Evolutionary conservation across 2,113 vertebrate genomes (phyloP).

Genomic region (Parus major): DNA sequence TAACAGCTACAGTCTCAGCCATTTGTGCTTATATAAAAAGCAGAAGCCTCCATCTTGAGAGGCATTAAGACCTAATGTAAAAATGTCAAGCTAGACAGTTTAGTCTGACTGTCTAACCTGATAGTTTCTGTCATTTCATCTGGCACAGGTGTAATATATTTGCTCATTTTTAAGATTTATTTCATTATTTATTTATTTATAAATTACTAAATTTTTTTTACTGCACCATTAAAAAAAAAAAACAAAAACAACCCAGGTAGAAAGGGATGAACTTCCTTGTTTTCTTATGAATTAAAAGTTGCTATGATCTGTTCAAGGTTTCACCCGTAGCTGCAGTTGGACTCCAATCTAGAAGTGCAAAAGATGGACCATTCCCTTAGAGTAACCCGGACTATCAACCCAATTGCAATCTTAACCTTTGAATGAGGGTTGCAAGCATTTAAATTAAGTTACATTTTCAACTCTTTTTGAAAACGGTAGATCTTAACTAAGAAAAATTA

Average conservation of each 20-base stretch:
- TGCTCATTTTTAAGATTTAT: too few relatives aligned
- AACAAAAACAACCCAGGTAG: rapidly evolving
- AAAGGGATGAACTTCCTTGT: not conserved
- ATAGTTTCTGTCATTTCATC: not conserved
- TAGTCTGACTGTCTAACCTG: not conserved
- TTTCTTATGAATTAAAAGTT: not conserved
- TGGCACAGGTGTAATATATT: not conserved
- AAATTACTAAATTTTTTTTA: not conserved
- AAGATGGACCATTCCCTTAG: not conserved
- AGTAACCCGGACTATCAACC: not conserved
- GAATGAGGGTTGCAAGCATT: not conserved
- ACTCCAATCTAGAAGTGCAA: not conserved
- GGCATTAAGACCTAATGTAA: not conserved
- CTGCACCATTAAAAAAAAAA: not conserved
- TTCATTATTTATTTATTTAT: not conserved
- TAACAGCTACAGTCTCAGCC: not conserved
- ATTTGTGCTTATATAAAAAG: not conserved
- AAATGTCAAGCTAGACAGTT: not conserved
- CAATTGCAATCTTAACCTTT: not conserved
- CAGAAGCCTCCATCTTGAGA: not conserved
- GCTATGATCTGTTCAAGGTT: not conserved
- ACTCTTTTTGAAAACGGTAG: not conserved
- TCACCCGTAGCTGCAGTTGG: not conserved
- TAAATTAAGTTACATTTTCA: not conserved
- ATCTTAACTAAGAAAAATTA: not conserved